Conservation (phyloP, 2,797 vertebrate genomes). For the Acipenser oxyrinchus region DNA sequence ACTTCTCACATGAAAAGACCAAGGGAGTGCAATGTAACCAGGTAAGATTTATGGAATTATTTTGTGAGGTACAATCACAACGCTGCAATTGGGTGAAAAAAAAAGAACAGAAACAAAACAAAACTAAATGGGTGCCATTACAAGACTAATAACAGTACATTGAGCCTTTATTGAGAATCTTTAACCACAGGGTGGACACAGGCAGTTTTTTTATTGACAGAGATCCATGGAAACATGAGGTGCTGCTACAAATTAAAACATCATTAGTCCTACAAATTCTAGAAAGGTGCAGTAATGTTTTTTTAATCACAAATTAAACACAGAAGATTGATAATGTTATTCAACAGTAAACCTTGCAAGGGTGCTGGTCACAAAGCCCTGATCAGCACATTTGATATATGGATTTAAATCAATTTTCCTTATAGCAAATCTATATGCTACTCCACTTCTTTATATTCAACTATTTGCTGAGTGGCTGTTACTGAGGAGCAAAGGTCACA, state of each 20-base stretch:
- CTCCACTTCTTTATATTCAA: conserved; percentile 66
- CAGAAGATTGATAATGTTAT: not conserved
- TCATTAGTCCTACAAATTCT: not conserved
- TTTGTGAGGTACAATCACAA: too few species aligned
- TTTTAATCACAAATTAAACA: not conserved
- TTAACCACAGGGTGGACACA: too few species aligned
- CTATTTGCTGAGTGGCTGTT: conserved; percentile 82
- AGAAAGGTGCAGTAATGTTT: not conserved
- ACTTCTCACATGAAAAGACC: too few species aligned
- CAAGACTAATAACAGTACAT: too few species aligned
- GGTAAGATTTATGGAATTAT: too few species aligned
- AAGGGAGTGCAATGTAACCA: too few species aligned
- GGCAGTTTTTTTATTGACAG: not conserved
- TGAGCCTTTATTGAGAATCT: too few species aligned
- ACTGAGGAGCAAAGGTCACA: conserved; percentile 72
- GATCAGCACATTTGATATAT: conserved; percentile 75
- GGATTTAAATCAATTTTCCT: conserved; percentile 68
- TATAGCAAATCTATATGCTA: conserved; percentile 72
- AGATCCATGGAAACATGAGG: not conserved
- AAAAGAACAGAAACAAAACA: too few species aligned
- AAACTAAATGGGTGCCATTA: too few species aligned
- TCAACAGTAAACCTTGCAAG: not conserved
- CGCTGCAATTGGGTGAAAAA: too few species aligned
- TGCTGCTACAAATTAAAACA: not conserved
- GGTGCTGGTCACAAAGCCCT: conserved; percentile 21